These are phyloP conservation scores for Thaumetopoea pityocampa DNA, from an alignment of 1,140 invertebrate species.

Conservation along the genomic window DNA sequence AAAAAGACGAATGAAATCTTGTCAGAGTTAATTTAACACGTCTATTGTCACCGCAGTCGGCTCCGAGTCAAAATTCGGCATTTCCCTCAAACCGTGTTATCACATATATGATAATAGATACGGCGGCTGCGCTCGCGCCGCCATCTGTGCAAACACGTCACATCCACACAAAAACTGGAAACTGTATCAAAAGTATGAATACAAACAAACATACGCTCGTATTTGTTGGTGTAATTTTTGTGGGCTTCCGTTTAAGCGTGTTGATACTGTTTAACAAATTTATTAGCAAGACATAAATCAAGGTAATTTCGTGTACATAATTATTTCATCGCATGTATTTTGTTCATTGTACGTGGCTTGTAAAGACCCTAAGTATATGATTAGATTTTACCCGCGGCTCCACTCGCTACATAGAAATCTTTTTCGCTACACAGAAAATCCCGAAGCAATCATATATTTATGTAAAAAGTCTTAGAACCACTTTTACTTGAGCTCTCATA, in stretches of 20 bases:
- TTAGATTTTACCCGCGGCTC: too few species aligned
- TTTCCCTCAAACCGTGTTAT: conserved; percentile 42
- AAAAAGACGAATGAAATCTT: conserved; percentile 9
- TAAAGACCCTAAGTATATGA: too few species aligned
- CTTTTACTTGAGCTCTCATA: too few species aligned
- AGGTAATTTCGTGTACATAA: too few species aligned
- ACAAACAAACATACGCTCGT: conserved; percentile 1
- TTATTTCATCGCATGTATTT: too few species aligned
- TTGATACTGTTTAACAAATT: too few species aligned
- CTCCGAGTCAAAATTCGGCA: conserved; percentile 49
- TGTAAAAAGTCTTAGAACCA: too few species aligned
- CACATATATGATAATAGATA: conserved; percentile 45
- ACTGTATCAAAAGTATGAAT: conserved; percentile 17
- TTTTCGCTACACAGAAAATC: too few species aligned
- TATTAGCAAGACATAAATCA: too few species aligned
- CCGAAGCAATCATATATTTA: too few species aligned
- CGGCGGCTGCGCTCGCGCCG: conserved; percentile 33
- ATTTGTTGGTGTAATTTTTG: neutral
- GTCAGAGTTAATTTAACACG: conserved; percentile 31
- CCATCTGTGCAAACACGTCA: conserved; percentile 33
- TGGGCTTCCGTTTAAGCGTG: neutral
- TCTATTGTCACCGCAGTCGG: conserved; percentile 39
- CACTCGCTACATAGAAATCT: too few species aligned
- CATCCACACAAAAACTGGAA: conserved; percentile 13
- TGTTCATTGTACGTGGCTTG: too few species aligned